phyloP scores from a whole-genome alignment of 2,113 vertebrate genomes.

The Lamprologus lemairii region DNA sequence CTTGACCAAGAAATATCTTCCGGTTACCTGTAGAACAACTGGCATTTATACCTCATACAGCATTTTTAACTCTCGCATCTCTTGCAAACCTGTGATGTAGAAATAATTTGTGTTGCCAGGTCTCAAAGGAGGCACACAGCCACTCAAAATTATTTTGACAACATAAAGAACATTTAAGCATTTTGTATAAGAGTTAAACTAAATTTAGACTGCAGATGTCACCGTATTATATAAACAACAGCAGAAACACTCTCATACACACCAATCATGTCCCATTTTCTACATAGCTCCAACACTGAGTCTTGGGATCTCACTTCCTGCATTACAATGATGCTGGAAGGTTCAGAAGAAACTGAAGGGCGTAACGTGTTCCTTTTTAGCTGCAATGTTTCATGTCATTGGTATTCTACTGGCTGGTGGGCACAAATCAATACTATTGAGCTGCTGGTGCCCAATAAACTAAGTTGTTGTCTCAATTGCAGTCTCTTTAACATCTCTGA shows the following conservation, averaged over 20 bases:
- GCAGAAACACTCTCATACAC: background rate
- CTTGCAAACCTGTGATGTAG: background rate
- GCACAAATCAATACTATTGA: conserved; percentile 64
- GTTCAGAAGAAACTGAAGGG: conserved; percentile 11
- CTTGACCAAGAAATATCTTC: background rate
- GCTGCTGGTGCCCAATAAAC: conserved; percentile 62
- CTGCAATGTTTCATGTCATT: conserved; percentile 62
- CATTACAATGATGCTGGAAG: background rate
- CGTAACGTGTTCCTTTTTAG: conserved; percentile 24
- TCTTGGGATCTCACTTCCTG: background rate
- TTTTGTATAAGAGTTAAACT: background rate
- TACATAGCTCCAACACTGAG: background rate
- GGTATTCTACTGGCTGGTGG: conserved; percentile 54
- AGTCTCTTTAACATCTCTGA: conserved; percentile 55
- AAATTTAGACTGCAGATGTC: background rate
- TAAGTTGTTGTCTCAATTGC: conserved; percentile 72
- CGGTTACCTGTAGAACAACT: background rate
- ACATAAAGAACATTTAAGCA: background rate
- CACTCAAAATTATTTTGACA: background rate
- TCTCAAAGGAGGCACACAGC: background rate
- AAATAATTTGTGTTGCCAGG: background rate
- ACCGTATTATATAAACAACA: background rate
- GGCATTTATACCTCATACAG: background rate
- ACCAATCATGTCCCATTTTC: background rate
- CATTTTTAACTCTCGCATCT: background rate